Evolutionary conservation across 2,888 invertebrate genomes (phyloP).

Genomic region (Papilio protenor): DNA sequence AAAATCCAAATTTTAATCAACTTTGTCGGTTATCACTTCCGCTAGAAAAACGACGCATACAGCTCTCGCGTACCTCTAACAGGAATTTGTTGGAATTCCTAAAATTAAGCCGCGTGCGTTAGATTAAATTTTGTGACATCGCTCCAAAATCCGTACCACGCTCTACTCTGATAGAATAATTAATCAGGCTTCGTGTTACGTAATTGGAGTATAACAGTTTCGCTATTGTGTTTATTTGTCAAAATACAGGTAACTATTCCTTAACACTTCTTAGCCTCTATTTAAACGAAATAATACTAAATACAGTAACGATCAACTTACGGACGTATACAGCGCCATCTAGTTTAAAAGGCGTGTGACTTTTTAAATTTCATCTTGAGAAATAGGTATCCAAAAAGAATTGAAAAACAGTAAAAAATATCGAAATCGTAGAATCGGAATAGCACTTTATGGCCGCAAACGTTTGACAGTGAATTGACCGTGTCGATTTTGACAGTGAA

Average conservation of each 20-base stretch:
- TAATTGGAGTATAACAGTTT: conserved; percentile 16
- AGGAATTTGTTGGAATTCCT: conserved; percentile 38
- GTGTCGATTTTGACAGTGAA: conserved; percentile 78
- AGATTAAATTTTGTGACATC: conserved; percentile 43
- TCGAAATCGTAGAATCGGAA: conserved; percentile 59
- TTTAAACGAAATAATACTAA: not conserved
- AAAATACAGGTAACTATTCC: not conserved
- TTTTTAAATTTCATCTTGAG: not conserved
- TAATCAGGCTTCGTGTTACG: conserved; percentile 36
- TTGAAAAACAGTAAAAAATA: conserved; percentile 24
- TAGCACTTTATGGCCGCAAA: conserved; percentile 72
- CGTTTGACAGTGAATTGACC: conserved; percentile 74
- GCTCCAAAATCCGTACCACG: conserved; percentile 39
- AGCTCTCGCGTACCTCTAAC: conserved; percentile 19
- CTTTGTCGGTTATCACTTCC: conserved; percentile 31
- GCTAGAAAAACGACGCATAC: conserved; percentile 31
- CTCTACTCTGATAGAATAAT: conserved; percentile 40
- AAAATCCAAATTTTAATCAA: conserved; percentile 29
- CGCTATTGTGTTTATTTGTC: conserved; percentile 16
- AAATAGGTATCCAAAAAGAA: conserved; percentile 10
- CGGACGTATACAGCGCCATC: not conserved
- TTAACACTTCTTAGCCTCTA: not conserved
- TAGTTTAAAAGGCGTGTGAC: not conserved
- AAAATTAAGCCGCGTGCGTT: conserved; percentile 43
- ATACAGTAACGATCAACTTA: not conserved